Conservation (phyloP, 2,888 invertebrate genomes). For the Coecobrya sp. region DNA sequence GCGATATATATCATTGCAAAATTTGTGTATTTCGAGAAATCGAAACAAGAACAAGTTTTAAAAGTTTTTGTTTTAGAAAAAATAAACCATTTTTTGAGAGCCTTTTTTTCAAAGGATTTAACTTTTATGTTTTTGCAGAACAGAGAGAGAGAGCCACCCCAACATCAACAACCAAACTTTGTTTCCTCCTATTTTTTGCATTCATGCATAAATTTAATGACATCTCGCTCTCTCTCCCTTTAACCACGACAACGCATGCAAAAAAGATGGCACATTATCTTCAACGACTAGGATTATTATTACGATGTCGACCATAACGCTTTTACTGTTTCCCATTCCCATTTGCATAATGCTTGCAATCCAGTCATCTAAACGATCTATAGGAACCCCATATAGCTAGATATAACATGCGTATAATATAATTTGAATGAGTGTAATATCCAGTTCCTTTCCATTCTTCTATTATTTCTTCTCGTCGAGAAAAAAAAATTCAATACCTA, state of each 20-base stretch:
- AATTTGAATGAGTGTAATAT: background rate
- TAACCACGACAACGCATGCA: background rate
- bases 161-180: background rate
- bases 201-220: conserved; percentile 30
- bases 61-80: background rate
- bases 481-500: background rate
- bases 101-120: too few relatives aligned
- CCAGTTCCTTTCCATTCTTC: background rate
- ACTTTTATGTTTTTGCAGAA: background rate
- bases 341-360: conserved; percentile 47
- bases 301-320: conserved; percentile 1
- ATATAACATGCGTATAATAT: too few relatives aligned
- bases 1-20: too few relatives aligned
- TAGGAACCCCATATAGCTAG: too few relatives aligned
- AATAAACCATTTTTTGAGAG: background rate
- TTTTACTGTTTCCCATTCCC: conserved; percentile 38
- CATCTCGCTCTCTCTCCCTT: background rate
- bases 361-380: background rate
- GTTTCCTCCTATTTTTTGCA: conserved; percentile 9
- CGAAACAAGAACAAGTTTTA: background rate
- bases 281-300: conserved; percentile 31
- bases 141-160: background rate
- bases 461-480: background rate
- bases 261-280: conserved; percentile 22
- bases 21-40: background rate